A percentile compares a stretch with the other conserved stretches of the same genome.
Conservation (phyloP, 2,113 vertebrate genomes). For the Calidris pugnax region DNA sequence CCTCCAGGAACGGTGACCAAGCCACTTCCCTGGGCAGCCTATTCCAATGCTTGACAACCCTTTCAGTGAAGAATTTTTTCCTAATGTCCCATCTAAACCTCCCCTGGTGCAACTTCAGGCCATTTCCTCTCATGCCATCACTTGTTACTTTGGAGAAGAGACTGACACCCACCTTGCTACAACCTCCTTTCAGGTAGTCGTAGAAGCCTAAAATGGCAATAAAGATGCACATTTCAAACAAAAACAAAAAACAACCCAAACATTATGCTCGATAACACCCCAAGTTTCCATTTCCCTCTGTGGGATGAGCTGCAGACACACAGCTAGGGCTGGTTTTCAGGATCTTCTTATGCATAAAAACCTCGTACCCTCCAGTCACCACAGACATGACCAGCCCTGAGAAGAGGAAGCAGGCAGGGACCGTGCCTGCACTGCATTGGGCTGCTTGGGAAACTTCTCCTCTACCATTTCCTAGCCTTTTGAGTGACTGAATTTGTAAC, state of each 20-base stretch:
- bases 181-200: neutral
- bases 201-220: neutral
- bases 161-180: fast-evolving
- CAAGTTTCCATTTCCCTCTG: neutral
- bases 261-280: neutral
- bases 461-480: neutral
- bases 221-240: neutral
- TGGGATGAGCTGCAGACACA: neutral
- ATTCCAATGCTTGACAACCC: neutral
- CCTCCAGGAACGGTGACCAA: neutral
- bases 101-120: neutral
- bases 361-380: neutral
- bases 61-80: neutral
- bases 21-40: neutral
- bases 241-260: too few species aligned
- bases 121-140: neutral
- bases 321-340: neutral
- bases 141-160: neutral
- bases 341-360: neutral
- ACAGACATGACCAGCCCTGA: neutral
- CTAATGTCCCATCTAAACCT: neutral
- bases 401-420: neutral
- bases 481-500: neutral
- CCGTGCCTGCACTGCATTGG: fast-evolving
- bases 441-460: neutral